A percentile compares a stretch with the other conserved stretches of the same genome.
Evolutionary conservation across 2,888 invertebrate genomes (phyloP).

Genomic region (Drosophila emarginata): DNA sequence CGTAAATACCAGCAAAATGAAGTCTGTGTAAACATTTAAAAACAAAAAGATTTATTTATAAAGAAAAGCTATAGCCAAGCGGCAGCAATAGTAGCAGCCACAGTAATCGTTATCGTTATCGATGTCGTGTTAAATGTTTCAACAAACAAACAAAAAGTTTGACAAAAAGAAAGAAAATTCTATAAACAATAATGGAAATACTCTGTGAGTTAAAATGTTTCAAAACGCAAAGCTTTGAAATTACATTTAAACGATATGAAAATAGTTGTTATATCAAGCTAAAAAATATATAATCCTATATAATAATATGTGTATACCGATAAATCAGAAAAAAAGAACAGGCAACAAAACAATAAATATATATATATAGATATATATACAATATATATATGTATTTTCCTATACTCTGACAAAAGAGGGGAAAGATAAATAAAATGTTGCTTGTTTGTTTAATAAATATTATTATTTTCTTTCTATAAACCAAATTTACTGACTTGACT

Average conservation of each 20-base stretch:
- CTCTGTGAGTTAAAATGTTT: conserved; percentile 75
- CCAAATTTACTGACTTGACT: conserved; percentile 78
- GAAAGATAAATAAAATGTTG: conserved; percentile 41
- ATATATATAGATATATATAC: conserved; percentile 66
- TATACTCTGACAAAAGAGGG: conserved; percentile 26
- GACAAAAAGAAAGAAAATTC: conserved; percentile 40
- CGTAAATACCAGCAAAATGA: conserved; percentile 25
- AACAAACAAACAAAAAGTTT: conserved; percentile 28
- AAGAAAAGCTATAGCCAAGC: conserved; percentile 17
- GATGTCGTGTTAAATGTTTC: conserved; percentile 59
- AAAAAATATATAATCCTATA: conserved; percentile 40
- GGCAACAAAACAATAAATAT: conserved; percentile 44
- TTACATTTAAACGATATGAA: conserved; percentile 45
- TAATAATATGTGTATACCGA: conserved; percentile 38
- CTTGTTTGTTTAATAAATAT: conserved; percentile 48
- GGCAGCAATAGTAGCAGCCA: conserved; percentile 38
- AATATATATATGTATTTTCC: conserved; percentile 60
- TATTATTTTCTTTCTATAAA: conserved; percentile 67
- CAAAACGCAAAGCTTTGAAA: conserved; percentile 71
- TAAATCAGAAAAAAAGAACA: conserved; percentile 28
- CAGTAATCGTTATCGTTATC: conserved; percentile 12
- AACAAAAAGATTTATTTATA: conserved; percentile 33
- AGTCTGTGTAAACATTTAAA: conserved; percentile 68
- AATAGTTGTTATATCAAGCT: conserved; percentile 60
- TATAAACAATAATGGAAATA: conserved; percentile 73